Evolutionary conservation across 2,797 vertebrate species (phyloP), one percentile per base, ranked within the genome.

Genomic region (Clarias pachynema): DNA sequence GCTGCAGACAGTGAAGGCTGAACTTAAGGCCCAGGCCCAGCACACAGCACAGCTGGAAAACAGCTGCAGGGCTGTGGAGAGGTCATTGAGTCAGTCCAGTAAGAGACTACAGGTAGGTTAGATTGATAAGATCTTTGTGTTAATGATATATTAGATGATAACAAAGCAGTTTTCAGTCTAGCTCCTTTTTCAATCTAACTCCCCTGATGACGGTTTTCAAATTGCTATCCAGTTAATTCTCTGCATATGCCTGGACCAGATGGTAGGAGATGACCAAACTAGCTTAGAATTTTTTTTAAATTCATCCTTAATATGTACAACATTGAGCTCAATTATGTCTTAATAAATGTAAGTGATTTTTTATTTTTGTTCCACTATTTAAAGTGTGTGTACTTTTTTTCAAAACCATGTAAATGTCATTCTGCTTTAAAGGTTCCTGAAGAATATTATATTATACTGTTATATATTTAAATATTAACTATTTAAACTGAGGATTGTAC

Each of bases 41-140:
- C 98, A 99, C 86, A 97, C 96, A 2, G 92, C 96, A 57, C 95
- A 98, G 87, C 88, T 99, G 90, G 98, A 99, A 91, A 99, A 97
- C 40, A 97, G 98, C 87, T 96, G 96, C 91, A 95, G 97, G 89
- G 98, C 98, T 0, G 96, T 99, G 85, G 98, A 99, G 82, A 92
- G 98, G 60, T 98, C 98, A 3, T 92, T 99, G 34, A 96, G 96
- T 81, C 98, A 99, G 91, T 97, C 96, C 79, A 93, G 95, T 91
- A 98, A 95, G 88, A 94, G 97, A 88, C 88, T 99, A 81, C 96
- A 98, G 97, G 98, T 99, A 82, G 4, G 89, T 86, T 44, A 69
- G 24, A 62, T 49, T 69, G n/a, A 68, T 59, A 29, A 12, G 49
- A n/a, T 78, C 0, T 63, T 74, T 63, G 53, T 53, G 40, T 53